Evolutionary conservation across 2,888 invertebrate species (phyloP).

Genomic region (Erannis defoliaria): DNA sequence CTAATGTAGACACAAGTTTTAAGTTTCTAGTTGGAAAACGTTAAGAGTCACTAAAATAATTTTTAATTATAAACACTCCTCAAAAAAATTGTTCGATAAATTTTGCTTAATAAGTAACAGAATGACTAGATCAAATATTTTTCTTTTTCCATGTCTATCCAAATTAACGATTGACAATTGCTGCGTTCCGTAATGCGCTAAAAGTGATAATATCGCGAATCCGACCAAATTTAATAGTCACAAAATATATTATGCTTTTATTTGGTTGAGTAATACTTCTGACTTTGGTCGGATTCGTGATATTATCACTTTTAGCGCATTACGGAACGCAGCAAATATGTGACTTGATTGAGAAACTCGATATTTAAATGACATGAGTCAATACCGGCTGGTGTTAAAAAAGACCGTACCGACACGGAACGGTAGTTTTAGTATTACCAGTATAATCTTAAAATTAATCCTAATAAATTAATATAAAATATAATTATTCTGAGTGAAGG

Average conservation of each 20-base stretch:
- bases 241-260: too few relatives aligned
- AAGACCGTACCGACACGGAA: constrained; percentile 12
- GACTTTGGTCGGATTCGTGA: too few relatives aligned
- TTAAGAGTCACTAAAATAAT: too few relatives aligned
- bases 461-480: neutral
- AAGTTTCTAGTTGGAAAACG: too few relatives aligned
- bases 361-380: constrained; percentile 38
- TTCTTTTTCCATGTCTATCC: neutral
- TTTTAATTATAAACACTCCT: neutral
- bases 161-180: constrained; percentile 21
- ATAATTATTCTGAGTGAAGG: neutral
- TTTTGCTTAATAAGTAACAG: neutral
- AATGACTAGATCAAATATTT: constrained; percentile 8
- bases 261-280: too few relatives aligned
- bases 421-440: constrained; percentile 28
- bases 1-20: too few relatives aligned
- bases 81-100: constrained; percentile 1
- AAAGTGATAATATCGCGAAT: too few relatives aligned
- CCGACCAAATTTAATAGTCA: too few relatives aligned
- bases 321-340: too few relatives aligned
- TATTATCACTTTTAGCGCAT: too few relatives aligned
- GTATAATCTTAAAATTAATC: neutral
- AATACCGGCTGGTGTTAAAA: constrained; percentile 26
- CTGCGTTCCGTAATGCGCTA: too few relatives aligned
- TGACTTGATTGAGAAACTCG: constrained; percentile 34